A percentile compares a stretch with the other conserved stretches of the same genome.
Evolutionary conservation across 2,888 invertebrate genomes (phyloP).

Genomic region (Eretmocerus hayati): DNA sequence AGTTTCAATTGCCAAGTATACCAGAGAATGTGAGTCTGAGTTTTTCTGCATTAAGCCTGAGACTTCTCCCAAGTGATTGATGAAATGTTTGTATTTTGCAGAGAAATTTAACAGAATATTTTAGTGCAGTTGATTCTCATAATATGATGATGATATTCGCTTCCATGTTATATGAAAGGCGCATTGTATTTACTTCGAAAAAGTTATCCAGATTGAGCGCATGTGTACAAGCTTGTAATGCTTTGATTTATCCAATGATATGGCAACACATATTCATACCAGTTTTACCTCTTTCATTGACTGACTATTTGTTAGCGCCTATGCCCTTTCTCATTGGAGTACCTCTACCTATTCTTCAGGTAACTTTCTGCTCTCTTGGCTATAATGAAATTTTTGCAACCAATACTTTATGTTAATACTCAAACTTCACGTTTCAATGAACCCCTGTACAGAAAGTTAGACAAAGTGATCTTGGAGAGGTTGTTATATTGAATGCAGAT

Average conservation of each 20-base stretch:
- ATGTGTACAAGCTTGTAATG: constrained; percentile 88
- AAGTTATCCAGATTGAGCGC: constrained; percentile 85
- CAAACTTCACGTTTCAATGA: too few relatives aligned
- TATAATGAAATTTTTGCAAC: not conserved
- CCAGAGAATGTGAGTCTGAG: constrained; percentile 89
- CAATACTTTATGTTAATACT: constrained; percentile 7
- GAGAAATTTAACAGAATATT: constrained; percentile 96
- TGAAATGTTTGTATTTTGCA: constrained; percentile 46
- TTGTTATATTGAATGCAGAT: constrained; percentile 91
- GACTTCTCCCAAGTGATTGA: constrained; percentile 1
- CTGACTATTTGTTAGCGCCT: constrained; percentile 87
- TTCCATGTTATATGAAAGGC: constrained; percentile 87
- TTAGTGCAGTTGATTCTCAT: constrained; percentile 88
- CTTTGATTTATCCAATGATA: constrained; percentile 93
- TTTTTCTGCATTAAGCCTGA: too few relatives aligned
- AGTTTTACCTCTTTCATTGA: constrained; percentile 79
- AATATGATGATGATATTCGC: constrained; percentile 96
- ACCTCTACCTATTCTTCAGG: constrained; percentile 75
- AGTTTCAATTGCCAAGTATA: constrained; percentile 83
- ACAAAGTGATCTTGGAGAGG: constrained; percentile 83
- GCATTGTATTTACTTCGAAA: constrained; percentile 87
- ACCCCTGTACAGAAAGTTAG: constrained; percentile 69
- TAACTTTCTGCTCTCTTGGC: constrained; percentile 46
- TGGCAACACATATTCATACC: constrained; percentile 99
- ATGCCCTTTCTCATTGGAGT: constrained; percentile 98